phyloP scores from a whole-genome alignment of 2,113 vertebrate genomes.

The Oophaga pumilio region DNA sequence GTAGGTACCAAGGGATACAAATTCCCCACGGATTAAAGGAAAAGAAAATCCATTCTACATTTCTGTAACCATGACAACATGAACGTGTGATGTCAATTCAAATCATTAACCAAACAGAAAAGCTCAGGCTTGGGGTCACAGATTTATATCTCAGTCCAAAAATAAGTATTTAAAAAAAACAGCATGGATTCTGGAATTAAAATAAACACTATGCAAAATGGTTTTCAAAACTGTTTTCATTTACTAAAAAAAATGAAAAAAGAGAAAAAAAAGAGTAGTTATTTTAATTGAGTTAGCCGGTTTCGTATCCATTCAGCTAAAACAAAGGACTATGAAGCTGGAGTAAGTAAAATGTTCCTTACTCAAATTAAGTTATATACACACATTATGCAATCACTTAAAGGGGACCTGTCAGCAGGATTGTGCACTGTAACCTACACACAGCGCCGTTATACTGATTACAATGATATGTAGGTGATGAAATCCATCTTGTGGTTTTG shows the following conservation, averaged over 20 bases:
- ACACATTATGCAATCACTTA: no score
- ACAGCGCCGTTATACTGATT: no score
- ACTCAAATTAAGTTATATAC: no score
- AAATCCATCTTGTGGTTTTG: no score
- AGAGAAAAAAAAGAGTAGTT: not conserved
- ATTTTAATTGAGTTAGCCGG: not conserved
- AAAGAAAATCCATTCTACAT: conserved; percentile 39
- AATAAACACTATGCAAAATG: conserved; percentile 4
- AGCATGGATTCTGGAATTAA: not conserved
- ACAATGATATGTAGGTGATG: no score
- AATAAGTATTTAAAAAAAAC: not conserved
- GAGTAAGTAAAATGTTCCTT: no score
- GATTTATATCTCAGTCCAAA: not conserved
- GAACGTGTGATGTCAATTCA: conserved; percentile 36
- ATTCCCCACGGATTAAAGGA: conserved; percentile 12
- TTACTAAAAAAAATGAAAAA: not conserved
- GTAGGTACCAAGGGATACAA: conserved; percentile 25
- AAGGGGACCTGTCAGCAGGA: no score
- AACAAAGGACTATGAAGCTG: no score
- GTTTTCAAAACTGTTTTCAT: not conserved
- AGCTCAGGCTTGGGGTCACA: conserved; percentile 27
- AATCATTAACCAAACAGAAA: conserved; percentile 47
- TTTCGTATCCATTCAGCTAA: no score
- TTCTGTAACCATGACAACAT: conserved; percentile 47
- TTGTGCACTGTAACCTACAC: no score